These are phyloP conservation scores for Plectus sambesii DNA, from an alignment of 1,140 invertebrate genomes.

Conservation along the genomic window DNA sequence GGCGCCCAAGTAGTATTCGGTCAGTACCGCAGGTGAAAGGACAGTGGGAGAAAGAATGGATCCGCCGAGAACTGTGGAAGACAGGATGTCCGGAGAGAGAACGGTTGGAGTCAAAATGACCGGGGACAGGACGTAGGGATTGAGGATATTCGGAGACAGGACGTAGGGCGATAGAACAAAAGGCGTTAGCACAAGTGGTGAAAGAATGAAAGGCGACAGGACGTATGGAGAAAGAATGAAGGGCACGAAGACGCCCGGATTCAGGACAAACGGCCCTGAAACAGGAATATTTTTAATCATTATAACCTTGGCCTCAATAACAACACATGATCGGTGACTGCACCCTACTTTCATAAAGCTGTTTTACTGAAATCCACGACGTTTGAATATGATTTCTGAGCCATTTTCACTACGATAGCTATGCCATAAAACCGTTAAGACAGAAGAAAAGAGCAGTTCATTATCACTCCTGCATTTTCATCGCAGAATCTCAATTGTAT, in stretches of 20 bases:
- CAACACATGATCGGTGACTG: too few relatives aligned
- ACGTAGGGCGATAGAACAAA: conserved; percentile 27
- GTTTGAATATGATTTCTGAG: too few relatives aligned
- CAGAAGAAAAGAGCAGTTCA: too few relatives aligned
- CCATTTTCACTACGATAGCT: too few relatives aligned
- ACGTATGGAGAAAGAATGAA: conserved; percentile 27
- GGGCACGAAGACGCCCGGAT: conserved; percentile 21
- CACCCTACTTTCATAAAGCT: too few relatives aligned
- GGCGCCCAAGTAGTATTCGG: conserved; percentile 34
- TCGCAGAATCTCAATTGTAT: too few relatives aligned
- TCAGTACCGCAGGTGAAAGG: conserved; percentile 35
- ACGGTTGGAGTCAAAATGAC: conserved; percentile 31
- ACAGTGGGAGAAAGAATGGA: conserved; percentile 24
- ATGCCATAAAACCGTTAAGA: too few relatives aligned
- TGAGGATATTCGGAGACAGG: conserved; percentile 23
- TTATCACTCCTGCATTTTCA: too few relatives aligned
- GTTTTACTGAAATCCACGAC: too few relatives aligned
- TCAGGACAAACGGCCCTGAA: conserved; percentile 22
- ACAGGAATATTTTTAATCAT: too few relatives aligned
- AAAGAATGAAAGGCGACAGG: conserved; percentile 23
- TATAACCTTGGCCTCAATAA: too few relatives aligned
- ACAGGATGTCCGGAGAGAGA: conserved; percentile 39
- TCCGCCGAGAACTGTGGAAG: conserved; percentile 25
- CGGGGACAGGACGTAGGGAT: conserved; percentile 34
- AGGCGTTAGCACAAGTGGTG: conserved; percentile 22